Percentiles rank a stretch among this genome's conserved stretches.
Evolutionary conservation across 1,140 invertebrate species (phyloP).

Genomic region (Nasonia longicornis): DNA sequence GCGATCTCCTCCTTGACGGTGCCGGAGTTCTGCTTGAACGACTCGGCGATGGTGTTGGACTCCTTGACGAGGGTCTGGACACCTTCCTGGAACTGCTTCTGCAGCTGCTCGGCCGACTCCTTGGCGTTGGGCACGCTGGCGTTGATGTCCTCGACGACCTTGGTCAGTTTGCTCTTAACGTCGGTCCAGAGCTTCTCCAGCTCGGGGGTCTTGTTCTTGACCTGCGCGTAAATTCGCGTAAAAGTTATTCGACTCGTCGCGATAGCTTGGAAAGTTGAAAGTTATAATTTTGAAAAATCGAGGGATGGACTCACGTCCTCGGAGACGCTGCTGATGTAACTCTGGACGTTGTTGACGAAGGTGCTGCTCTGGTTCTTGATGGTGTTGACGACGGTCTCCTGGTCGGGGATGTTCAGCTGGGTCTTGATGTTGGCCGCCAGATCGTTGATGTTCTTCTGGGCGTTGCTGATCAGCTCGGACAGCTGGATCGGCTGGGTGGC

Average conservation of each 20-base stretch:
- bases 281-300: too few species aligned
- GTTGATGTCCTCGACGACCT: conserved; percentile 53
- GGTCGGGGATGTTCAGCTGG: conserved; percentile 54
- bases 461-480: conserved; percentile 51
- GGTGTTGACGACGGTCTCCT: conserved; percentile 52
- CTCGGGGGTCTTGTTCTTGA: conserved; percentile 58
- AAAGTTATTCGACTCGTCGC: too few species aligned
- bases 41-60: conserved; percentile 54
- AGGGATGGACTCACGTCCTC: conserved; percentile 50
- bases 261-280: too few species aligned
- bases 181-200: conserved; percentile 53
- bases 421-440: conserved; percentile 53
- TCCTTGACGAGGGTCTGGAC: conserved; percentile 56
- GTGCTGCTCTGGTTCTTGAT: conserved; percentile 55
- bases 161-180: conserved; percentile 54
- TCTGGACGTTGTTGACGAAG: conserved; percentile 54
- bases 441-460: conserved; percentile 52
- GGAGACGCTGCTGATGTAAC: conserved; percentile 51
- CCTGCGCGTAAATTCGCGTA: conserved; percentile 40
- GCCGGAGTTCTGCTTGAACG: conserved; percentile 53
- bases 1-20: conserved; percentile 58
- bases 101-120: conserved; percentile 53
- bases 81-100: conserved; percentile 56
- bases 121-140: conserved; percentile 54
- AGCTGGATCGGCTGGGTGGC: conserved; percentile 34